Evolutionary conservation across 1,140 invertebrate species (phyloP), one percentile per base, ranked within the genome.

Genomic region (Drosophila parabipectinata): DNA sequence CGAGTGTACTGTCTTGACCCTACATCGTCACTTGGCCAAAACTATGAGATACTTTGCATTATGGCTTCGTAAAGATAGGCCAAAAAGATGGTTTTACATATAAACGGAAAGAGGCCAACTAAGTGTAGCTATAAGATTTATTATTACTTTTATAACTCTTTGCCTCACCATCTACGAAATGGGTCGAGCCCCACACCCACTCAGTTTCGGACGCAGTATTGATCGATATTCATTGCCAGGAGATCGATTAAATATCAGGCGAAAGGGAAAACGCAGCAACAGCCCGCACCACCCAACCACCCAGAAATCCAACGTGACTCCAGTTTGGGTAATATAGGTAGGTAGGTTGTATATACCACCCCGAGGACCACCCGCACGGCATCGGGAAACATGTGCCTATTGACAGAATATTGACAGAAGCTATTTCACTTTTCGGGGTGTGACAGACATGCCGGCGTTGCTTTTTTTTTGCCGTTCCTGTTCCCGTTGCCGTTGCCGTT

Each of bases 401-500:
- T 90, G 85, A 90, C 85, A 90, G 79, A 90, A 90, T 90, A 90
- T 90, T 87, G 87, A 90, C 85, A 87, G 85, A 90, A 90, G 82
- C 83, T 87, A 88, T 87, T 87, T 87, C 83, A 88, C 83, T 78
- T 87, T 87, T 85, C 57, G 75, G 83, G 72, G 66, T 60, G 73
- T 83, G 77, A 83, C 73, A 77, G 80, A 81, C 78, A 72, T 76
- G 72, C 66, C 78, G 77, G 77, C 66, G 59, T 59, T 64, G 54
- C 61, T 26, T 62, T 79, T 62, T 79, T 18, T 30, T 44, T 8
- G 37, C 63, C 62, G 24, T 72, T 37, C 21, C 41, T 54, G 58
- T 79, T 63, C 57, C 55, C 55, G 44, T 61, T 50, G 58, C 39
- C 58, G 59, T 79, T 61, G 64, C 52, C 56, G 44, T 61, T 52